Percentiles rank a stretch among this genome's conserved stretches.
Conservation (phyloP, 2,888 invertebrate species). For the Eupeodes latifasciatus region DNA sequence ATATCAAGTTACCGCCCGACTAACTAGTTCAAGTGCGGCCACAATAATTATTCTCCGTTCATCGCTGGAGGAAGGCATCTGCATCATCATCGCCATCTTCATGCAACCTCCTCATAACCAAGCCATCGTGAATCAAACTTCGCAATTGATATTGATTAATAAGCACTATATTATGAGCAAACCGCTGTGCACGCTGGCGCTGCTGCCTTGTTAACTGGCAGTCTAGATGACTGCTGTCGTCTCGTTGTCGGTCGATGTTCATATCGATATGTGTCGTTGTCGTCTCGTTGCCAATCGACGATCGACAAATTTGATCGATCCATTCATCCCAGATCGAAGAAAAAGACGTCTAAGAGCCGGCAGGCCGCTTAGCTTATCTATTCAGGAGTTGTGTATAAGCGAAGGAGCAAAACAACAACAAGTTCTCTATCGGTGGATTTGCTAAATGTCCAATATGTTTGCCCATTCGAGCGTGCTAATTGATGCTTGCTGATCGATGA, state of each 20-base stretch:
- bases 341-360: constrained; percentile 36
- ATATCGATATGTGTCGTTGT: constrained; percentile 4
- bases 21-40: constrained; percentile 72
- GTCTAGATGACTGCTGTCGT: constrained; percentile 50
- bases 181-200: constrained; percentile 19
- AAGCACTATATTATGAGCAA: constrained; percentile 63
- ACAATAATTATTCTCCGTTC: constrained; percentile 47
- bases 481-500: constrained; percentile 73
- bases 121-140: constrained; percentile 52
- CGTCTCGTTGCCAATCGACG: constrained; percentile 9
- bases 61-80: constrained; percentile 27
- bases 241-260: constrained; percentile 53
- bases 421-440: constrained; percentile 68
- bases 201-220: not conserved
- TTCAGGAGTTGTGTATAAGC: constrained; percentile 42
- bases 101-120: constrained; percentile 38
- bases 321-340: constrained; percentile 44
- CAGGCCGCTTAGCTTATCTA: constrained; percentile 52
- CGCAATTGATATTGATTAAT: constrained; percentile 73
- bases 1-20: constrained; percentile 67
- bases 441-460: constrained; percentile 74
- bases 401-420: constrained; percentile 17
- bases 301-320: constrained; percentile 57
- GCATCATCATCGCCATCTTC: constrained; percentile 5
- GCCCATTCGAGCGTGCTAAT: constrained; percentile 67